Percentiles rank a stretch among this genome's conserved stretches.
Conservation (phyloP, 2,888 invertebrate species). For the Clivina fossor region DNA sequence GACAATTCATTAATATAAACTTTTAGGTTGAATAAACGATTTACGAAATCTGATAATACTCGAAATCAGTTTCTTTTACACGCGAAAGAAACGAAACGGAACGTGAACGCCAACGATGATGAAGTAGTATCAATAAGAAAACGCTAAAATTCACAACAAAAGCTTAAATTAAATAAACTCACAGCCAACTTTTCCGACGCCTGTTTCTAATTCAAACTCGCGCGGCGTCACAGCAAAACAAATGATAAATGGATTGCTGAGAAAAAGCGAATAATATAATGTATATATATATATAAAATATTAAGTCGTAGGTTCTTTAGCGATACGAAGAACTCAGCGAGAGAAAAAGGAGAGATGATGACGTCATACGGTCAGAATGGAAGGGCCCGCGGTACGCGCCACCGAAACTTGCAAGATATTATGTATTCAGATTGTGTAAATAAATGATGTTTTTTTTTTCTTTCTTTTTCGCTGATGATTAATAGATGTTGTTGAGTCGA, state of each 20-base stretch:
- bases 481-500: constrained; percentile 32
- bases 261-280: constrained; percentile 26
- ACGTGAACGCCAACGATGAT: too few relatives aligned
- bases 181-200: constrained; percentile 11
- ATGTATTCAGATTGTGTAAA: constrained; percentile 35
- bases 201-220: constrained; percentile 20
- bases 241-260: constrained; percentile 28
- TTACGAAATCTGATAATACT: too few relatives aligned
- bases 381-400: not conserved
- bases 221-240: constrained; percentile 18
- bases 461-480: constrained; percentile 21
- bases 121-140: too few relatives aligned
- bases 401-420: constrained; percentile 20
- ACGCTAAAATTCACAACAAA: constrained; percentile 16
- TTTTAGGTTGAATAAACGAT: too few relatives aligned
- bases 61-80: too few relatives aligned
- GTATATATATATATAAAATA: constrained; percentile 30
- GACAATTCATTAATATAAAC: too few relatives aligned
- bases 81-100: too few relatives aligned
- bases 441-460: constrained; percentile 31
- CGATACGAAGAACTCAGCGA: constrained; percentile 3
- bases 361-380: not conserved
- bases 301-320: constrained; percentile 19
- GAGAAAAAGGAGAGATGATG: not conserved
- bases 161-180: constrained; percentile 24